A percentile compares a stretch with the other conserved stretches of the same genome.
phyloP scores from a whole-genome alignment of 2,888 invertebrate genomes.

The Galerucella calmariensis region DNA sequence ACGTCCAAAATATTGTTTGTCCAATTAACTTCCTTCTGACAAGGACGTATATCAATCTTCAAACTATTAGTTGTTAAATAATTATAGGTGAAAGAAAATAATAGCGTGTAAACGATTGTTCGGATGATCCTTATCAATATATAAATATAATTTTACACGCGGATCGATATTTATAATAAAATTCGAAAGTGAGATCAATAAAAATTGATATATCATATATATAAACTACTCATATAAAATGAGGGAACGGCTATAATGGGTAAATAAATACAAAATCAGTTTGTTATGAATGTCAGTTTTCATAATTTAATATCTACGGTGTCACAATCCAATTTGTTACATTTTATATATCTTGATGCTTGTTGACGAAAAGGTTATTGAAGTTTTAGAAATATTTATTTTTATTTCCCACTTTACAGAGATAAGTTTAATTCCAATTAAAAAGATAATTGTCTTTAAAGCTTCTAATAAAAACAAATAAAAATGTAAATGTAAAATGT shows the following conservation, averaged over 20 bases:
- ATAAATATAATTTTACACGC: background rate
- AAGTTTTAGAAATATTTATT: too few relatives aligned
- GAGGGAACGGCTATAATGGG: background rate
- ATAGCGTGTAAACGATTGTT: slow-evolving; percentile 2
- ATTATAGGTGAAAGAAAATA: background rate
- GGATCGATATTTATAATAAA: slow-evolving; percentile 2
- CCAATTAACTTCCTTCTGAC: slow-evolving; percentile 4
- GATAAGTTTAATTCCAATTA: too few relatives aligned
- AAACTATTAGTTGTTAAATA: slow-evolving; percentile 5
- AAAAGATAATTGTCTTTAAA: too few relatives aligned
- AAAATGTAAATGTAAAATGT: too few relatives aligned
- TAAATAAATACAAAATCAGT: slow-evolving; percentile 1
- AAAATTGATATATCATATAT: background rate
- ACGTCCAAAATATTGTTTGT: background rate
- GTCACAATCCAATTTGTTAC: slow-evolving; percentile 1
- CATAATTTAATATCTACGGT: background rate
- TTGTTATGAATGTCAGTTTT: slow-evolving; percentile 1
- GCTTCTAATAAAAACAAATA: too few relatives aligned
- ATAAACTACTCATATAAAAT: background rate
- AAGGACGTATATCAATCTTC: background rate
- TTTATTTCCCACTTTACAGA: too few relatives aligned
- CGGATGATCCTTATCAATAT: background rate
- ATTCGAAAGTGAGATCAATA: slow-evolving; percentile 6
- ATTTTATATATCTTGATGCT: background rate
- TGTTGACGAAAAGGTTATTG: too few relatives aligned